phyloP scores from a whole-genome alignment of 2,888 invertebrate genomes.

The Mycalesis mineus region DNA sequence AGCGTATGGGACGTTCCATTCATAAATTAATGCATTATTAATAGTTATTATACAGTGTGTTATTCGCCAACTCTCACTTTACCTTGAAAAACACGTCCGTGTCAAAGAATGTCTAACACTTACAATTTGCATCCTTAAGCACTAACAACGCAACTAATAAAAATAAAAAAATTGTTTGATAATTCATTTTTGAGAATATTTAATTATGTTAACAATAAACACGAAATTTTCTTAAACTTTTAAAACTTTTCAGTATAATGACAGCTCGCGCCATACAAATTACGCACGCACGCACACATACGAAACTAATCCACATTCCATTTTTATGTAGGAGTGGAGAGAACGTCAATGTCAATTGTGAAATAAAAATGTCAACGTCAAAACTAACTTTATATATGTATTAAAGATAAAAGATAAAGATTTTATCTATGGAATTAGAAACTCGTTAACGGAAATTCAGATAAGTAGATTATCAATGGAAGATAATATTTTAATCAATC shows the following conservation, averaged over 20 bases:
- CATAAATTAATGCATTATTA: neutral
- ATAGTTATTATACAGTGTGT: conserved; percentile 8
- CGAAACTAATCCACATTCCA: neutral
- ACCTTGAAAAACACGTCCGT: conserved; percentile 61
- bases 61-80: conserved; percentile 61
- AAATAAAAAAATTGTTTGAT: conserved; percentile 38
- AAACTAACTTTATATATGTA: neutral
- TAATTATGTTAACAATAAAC: neutral
- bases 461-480: neutral
- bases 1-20: neutral
- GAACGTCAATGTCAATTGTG: neutral
- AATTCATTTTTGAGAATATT: conserved; percentile 46
- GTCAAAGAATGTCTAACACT: conserved; percentile 48
- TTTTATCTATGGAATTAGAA: neutral
- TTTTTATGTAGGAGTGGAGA: neutral
- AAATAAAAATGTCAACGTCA: neutral
- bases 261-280: neutral
- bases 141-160: conserved; percentile 40
- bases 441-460: neutral
- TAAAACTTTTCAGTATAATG: conserved; percentile 44
- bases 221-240: conserved; percentile 31
- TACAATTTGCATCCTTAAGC: conserved; percentile 53
- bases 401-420: no score
- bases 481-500: neutral
- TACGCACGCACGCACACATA: neutral